Evolutionary conservation across 1,140 invertebrate genomes (phyloP).

Genomic region (Caenorhabditis brenneri): DNA sequence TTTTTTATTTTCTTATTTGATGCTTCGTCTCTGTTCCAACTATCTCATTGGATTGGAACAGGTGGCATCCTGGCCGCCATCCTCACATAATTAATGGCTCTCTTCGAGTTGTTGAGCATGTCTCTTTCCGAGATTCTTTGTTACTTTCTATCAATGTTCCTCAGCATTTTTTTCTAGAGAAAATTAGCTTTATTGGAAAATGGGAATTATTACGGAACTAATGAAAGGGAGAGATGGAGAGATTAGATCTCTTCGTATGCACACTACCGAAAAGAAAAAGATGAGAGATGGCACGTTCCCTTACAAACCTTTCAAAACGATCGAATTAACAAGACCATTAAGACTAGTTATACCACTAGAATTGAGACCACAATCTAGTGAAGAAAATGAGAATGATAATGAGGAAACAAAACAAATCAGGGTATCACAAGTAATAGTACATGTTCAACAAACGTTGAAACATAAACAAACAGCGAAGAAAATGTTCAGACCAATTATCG

Average conservation of each 20-base stretch:
- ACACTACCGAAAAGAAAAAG: background rate
- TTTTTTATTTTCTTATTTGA: no score
- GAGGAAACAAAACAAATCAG: no score
- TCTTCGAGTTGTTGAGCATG: conserved; percentile 9
- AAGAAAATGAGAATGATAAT: no score
- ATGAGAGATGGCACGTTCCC: background rate
- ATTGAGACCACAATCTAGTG: no score
- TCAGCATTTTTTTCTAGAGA: background rate
- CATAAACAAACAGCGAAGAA: no score
- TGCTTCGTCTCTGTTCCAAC: no score
- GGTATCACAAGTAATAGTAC: no score
- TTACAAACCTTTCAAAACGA: no score
- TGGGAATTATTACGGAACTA: conserved; percentile 31
- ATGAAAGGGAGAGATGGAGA: conserved; percentile 19
- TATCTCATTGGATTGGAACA: conserved; percentile 7
- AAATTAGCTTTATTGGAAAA: conserved; percentile 7
- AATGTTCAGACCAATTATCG: no score
- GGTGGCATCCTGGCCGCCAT: conserved; percentile 2
- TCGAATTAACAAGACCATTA: no score
- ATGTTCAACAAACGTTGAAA: no score
- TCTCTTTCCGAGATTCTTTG: conserved; percentile 10
- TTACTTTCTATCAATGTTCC: conserved; percentile 19
- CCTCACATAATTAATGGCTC: conserved; percentile 22
- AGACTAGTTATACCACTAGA: no score
- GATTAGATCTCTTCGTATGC: background rate